Conservation (phyloP, 2,797 vertebrate species). For the Mus caroli region DNA sequence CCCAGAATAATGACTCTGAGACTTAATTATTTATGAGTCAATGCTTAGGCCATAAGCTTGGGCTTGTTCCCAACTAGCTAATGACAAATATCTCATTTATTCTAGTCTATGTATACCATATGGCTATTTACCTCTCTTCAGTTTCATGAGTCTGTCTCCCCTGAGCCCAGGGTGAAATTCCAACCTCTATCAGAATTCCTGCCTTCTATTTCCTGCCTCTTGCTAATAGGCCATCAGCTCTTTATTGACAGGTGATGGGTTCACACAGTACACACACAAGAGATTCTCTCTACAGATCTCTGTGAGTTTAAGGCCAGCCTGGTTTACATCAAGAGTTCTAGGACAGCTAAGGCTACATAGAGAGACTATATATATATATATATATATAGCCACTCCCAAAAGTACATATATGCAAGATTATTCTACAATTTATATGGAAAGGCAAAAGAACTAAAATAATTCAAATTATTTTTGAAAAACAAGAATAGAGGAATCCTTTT, state of each 20-base stretch:
- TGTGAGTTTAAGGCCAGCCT: background rate
- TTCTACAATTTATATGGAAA: background rate
- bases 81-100: background rate
- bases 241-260: no score
- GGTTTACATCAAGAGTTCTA: background rate
- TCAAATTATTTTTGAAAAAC: background rate
- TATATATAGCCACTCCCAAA: background rate
- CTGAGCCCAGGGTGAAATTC: background rate
- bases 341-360: background rate
- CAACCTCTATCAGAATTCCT: background rate
- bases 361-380: background rate
- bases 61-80: no score
- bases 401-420: background rate
- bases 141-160: background rate
- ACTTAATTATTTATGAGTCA: background rate
- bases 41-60: background rate
- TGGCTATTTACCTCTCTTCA: background rate
- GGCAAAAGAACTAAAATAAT: background rate
- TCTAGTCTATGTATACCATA: background rate
- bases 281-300: background rate
- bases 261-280: no score
- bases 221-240: no score
- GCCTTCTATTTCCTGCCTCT: no score
- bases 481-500: background rate
- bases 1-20: background rate